Conservation (phyloP, 2,797 vertebrate species). For the Varecia variegata region DNA sequence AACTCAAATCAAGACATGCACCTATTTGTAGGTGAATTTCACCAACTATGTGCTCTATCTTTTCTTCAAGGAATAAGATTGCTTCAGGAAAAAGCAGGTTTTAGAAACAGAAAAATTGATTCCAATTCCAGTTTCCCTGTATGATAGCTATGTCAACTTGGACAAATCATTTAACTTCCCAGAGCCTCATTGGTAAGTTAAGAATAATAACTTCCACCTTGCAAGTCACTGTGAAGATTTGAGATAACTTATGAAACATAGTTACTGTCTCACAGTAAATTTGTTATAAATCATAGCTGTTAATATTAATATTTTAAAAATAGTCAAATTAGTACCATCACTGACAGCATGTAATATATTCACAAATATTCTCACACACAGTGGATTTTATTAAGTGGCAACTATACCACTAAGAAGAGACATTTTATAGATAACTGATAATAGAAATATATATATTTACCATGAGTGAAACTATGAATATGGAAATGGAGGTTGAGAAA, state of each 20-base stretch:
- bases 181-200: neutral
- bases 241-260: neutral
- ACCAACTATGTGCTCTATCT: neutral
- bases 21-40: conserved; percentile 36
- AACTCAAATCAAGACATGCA: conserved; percentile 61
- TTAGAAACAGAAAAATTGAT: neutral
- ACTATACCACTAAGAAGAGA: neutral
- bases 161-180: neutral
- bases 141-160: neutral
- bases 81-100: conserved; percentile 33
- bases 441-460: neutral
- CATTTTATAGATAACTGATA: neutral
- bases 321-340: neutral
- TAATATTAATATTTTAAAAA: neutral
- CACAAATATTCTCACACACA: neutral
- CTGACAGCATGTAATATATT: neutral
- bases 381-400: neutral
- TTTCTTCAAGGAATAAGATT: conserved; percentile 11
- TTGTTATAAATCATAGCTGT: neutral
- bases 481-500: neutral
- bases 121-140: neutral
- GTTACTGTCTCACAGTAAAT: neutral
- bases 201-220: neutral
- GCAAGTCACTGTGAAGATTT: neutral
- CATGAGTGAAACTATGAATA: neutral